These are phyloP conservation scores for Cinara cedri DNA, from an alignment of 2,888 invertebrate genomes.

Conservation along the genomic window DNA sequence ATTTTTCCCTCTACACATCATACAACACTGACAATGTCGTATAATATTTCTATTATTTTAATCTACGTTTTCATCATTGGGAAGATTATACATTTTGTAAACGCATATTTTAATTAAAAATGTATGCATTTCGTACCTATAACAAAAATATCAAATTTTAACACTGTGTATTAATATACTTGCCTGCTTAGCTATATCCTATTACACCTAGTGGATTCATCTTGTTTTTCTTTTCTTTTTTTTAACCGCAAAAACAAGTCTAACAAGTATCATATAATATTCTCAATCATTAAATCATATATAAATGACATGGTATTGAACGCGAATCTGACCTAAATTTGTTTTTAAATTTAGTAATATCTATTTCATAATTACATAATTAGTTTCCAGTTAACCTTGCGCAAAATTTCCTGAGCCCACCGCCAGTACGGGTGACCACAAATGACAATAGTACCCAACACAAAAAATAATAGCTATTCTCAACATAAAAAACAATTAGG, in stretches of 20 bases:
- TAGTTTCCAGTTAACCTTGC: conserved; percentile 35
- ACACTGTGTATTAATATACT: too few relatives aligned
- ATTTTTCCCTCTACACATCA: not conserved
- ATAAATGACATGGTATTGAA: not conserved
- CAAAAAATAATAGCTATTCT: not conserved
- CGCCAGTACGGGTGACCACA: not conserved
- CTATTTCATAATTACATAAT: conserved; percentile 40
- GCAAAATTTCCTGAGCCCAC: not conserved
- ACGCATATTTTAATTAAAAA: too few relatives aligned
- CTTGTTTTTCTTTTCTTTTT: not conserved
- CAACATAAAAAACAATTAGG: not conserved
- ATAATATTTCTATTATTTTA: not conserved
- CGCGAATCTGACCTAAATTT: conserved; percentile 36
- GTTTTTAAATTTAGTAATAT: conserved; percentile 31
- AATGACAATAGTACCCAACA: not conserved
- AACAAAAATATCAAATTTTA: too few relatives aligned
- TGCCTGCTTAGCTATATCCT: too few relatives aligned
- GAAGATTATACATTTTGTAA: not conserved
- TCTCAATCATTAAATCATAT: not conserved
- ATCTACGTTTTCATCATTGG: not conserved
- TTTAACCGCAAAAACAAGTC: not conserved
- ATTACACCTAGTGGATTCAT: conserved; percentile 3
- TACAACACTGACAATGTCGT: too few relatives aligned
- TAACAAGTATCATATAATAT: conserved; percentile 5
- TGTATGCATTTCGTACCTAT: too few relatives aligned